phyloP scores from a whole-genome alignment of 1,140 invertebrate genomes.

The Drosophila repleta region DNA sequence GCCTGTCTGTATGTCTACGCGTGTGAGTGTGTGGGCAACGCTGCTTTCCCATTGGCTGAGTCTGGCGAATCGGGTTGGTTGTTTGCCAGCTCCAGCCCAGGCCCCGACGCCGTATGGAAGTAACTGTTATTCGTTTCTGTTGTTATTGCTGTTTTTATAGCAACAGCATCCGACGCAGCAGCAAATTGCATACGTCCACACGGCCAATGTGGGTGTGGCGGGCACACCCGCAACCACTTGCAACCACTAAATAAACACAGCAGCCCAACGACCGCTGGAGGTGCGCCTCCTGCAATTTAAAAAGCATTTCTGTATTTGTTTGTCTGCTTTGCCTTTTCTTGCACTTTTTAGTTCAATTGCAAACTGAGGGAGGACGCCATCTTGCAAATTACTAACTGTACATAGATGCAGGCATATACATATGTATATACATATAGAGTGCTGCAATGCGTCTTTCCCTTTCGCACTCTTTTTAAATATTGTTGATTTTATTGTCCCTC shows the following conservation, averaged over 20 bases:
- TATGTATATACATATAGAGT: neutral
- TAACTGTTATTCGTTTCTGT: slow-evolving; percentile 56
- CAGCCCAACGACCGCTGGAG: slow-evolving; percentile 10
- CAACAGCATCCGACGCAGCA: slow-evolving; percentile 41
- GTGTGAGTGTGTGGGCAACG: slow-evolving; percentile 42
- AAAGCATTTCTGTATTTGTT: slow-evolving; percentile 47
- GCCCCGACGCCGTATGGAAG: slow-evolving; percentile 30
- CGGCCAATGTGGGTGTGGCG: slow-evolving; percentile 64
- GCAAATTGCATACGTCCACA: slow-evolving; percentile 46
- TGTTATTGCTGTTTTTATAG: slow-evolving; percentile 44
- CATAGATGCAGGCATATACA: slow-evolving; percentile 35
- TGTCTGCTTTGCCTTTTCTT: slow-evolving; percentile 45
- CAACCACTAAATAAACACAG: slow-evolving; percentile 79
- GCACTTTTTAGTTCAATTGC: slow-evolving; percentile 15
- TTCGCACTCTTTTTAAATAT: slow-evolving; percentile 14
- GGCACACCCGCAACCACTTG: slow-evolving; percentile 67
- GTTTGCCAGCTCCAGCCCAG: slow-evolving; percentile 39
- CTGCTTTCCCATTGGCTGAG: slow-evolving; percentile 67
- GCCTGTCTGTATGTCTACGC: slow-evolving; percentile 44
- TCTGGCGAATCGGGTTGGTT: slow-evolving; percentile 72
- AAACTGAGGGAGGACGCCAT: slow-evolving; percentile 46
- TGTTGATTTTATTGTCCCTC: slow-evolving; percentile 32
- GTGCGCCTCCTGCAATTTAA: slow-evolving; percentile 44
- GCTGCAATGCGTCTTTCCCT: slow-evolving; percentile 17
- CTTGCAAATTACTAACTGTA: slow-evolving; percentile 56